Evolutionary conservation across 2,797 vertebrate species (phyloP).

Genomic region (Graptemys geographica): DNA sequence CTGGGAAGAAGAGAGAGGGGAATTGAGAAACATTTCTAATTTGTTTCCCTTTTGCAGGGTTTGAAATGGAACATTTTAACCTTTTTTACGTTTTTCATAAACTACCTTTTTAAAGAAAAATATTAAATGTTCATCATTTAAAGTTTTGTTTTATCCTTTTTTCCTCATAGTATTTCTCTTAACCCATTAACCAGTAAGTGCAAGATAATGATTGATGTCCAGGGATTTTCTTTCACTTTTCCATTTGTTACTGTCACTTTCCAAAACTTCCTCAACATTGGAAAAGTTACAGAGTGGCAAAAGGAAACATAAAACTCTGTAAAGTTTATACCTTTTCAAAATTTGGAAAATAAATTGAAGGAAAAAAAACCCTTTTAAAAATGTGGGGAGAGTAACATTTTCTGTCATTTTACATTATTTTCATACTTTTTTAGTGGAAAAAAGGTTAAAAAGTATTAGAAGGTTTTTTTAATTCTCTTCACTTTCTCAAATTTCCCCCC

Average conservation of each 20-base stretch:
- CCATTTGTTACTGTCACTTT: neutral
- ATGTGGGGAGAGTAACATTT: constrained; percentile 39
- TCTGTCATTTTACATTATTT: constrained; percentile 34
- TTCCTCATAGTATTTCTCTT: neutral
- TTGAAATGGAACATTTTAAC: constrained; percentile 19
- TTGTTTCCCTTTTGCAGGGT: constrained; percentile 28
- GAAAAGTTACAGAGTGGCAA: neutral
- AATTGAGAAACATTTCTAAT: neutral
- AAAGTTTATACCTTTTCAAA: constrained; percentile 30
- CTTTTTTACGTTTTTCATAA: neutral
- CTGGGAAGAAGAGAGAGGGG: neutral
- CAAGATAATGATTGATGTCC: constrained; percentile 5
- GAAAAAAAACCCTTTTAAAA: constrained; percentile 15
- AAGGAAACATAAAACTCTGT: neutral
- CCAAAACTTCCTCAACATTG: neutral
- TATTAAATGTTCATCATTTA: neutral
- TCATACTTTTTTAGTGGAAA: constrained; percentile 41
- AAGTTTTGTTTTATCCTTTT: constrained; percentile 35
- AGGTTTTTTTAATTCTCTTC: neutral
- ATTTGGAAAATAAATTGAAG: neutral
- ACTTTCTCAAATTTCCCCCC: constrained; percentile 17
- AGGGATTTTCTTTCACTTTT: constrained; percentile 2
- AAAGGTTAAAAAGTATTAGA: too few species aligned
- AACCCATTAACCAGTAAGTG: constrained; percentile 37
- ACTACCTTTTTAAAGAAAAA: neutral